phyloP scores from a whole-genome alignment of 1,140 invertebrate genomes.

The Dermatophagoides farinae region DNA sequence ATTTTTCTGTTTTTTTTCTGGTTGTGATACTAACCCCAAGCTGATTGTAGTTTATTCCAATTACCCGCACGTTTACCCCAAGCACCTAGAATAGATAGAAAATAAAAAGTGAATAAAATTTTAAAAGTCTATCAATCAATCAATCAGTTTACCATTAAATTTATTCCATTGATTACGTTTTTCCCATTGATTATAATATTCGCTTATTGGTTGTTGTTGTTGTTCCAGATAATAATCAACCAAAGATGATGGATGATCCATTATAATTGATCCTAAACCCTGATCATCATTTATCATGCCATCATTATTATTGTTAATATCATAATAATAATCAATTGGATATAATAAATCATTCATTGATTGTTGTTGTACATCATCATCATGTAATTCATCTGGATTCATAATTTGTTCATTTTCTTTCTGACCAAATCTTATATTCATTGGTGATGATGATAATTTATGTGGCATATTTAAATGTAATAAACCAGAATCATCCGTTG shows the following conservation, averaged over 20 bases:
- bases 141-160: constrained; percentile 3
- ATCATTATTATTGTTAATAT: background rate
- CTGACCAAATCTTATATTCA: background rate
- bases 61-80: constrained; percentile 13
- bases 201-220: no score
- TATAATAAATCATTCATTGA: no score
- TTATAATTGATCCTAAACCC: background rate
- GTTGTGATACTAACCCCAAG: constrained; percentile 9
- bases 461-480: no score
- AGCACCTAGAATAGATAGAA: background rate
- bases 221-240: no score
- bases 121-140: background rate
- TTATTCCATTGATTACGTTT: constrained; percentile 11
- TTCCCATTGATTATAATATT: background rate
- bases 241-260: background rate
- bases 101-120: background rate
- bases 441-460: no score
- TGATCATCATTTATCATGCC: background rate
- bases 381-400: constrained; percentile 2
- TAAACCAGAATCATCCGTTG: no score
- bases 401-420: constrained; percentile 4
- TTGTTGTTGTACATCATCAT: background rate
- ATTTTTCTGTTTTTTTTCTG: no score
- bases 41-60: constrained; percentile 12
- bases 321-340: background rate